Conservation (phyloP, 2,797 vertebrate genomes). For the Botia kubotai region DNA sequence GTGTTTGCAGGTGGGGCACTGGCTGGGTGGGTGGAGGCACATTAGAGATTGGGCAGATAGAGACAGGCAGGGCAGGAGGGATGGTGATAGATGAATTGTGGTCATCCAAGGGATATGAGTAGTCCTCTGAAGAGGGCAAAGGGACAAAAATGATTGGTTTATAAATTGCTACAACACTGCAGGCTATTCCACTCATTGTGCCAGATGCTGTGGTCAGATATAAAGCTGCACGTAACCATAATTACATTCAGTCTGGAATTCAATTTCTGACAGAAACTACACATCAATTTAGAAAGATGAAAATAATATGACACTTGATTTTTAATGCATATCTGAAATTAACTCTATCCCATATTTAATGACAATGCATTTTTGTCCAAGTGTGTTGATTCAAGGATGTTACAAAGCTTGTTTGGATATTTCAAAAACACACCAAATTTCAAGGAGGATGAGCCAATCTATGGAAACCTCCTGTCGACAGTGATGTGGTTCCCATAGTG, state of each 20-base stretch:
- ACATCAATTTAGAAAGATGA: not conserved
- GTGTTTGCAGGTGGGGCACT: slow-evolving; percentile 89
- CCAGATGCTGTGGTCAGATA: slow-evolving; percentile 39
- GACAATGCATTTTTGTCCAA: not conserved
- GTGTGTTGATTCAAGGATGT: slow-evolving; percentile 7
- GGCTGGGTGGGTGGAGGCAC: slow-evolving; percentile 93
- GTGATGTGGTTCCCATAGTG: slow-evolving; percentile 18
- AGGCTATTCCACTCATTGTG: slow-evolving; percentile 27
- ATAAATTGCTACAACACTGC: slow-evolving; percentile 21
- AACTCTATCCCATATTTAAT: not conserved
- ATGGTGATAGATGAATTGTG: slow-evolving; percentile 88
- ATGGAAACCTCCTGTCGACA: slow-evolving; percentile 25
- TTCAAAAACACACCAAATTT: slow-evolving; percentile 19
- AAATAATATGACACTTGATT: not conserved
- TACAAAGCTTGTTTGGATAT: not conserved
- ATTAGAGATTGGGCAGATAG: slow-evolving; percentile 92
- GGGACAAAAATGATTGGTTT: slow-evolving; percentile 33
- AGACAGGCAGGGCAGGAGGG: slow-evolving; percentile 87
- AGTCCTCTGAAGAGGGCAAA: slow-evolving; percentile 72
- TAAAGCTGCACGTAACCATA: slow-evolving; percentile 30
- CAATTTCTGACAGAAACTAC: slow-evolving; percentile 26
- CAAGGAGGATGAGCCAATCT: slow-evolving; percentile 27
- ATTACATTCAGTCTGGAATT: slow-evolving; percentile 25
- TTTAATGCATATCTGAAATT: slow-evolving; percentile 2
- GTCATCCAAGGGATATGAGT: slow-evolving; percentile 87